These are phyloP conservation scores for Liasis olivaceus DNA, from an alignment of 2,797 vertebrate species.

Conservation along the genomic window DNA sequence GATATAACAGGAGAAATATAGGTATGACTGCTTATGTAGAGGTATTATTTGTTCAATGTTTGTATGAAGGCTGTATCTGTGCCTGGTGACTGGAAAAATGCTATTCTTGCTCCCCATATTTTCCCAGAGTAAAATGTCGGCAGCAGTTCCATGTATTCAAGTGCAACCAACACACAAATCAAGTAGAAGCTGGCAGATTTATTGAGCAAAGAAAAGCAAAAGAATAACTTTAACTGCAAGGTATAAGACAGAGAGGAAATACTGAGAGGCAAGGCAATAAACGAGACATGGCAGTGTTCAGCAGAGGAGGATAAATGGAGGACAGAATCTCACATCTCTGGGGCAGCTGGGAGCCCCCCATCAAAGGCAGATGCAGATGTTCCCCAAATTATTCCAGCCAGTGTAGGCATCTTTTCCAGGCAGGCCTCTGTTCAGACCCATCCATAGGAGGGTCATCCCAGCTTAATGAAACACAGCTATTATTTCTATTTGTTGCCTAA, in stretches of 20 bases:
- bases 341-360: neutral
- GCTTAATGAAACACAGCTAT: neutral
- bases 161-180: neutral
- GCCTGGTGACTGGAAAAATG: neutral
- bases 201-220: conserved; percentile 6
- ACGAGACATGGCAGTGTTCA: neutral
- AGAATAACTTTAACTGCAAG: neutral
- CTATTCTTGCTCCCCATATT: neutral
- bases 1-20: neutral
- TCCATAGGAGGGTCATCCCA: neutral
- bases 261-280: neutral
- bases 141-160: neutral
- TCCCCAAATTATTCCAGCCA: neutral
- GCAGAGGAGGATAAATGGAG: neutral
- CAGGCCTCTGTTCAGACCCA: neutral
- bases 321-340: neutral
- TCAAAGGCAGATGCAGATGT: neutral
- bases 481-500: neutral
- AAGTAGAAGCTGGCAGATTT: neutral
- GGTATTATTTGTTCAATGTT: neutral
- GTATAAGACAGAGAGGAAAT: neutral
- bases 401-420: neutral
- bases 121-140: neutral
- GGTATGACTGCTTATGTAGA: neutral
- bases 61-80: neutral